A percentile compares a stretch with the other conserved stretches of the same genome.
Evolutionary conservation across 2,888 invertebrate genomes (phyloP).

Genomic region (Phytoseiulus persimilis): DNA sequence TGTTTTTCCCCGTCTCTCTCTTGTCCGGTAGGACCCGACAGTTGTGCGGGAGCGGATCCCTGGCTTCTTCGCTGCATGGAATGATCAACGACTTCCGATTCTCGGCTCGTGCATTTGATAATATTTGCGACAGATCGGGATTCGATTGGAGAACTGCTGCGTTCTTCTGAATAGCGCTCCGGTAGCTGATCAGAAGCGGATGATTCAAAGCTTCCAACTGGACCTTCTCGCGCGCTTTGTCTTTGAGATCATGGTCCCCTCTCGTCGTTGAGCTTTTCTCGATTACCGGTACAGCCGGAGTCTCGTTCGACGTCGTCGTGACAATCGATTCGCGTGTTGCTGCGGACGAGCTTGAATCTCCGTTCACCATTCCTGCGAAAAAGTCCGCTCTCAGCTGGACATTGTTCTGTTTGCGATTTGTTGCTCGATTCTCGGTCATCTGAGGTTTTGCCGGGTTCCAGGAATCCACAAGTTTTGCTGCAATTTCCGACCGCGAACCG

Average conservation of each 20-base stretch:
- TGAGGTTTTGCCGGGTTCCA: not conserved
- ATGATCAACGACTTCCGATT: constrained; percentile 15
- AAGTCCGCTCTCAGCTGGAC: constrained; percentile 8
- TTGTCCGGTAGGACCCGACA: not conserved
- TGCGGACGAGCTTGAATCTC: not conserved
- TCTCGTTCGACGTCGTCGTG: not conserved
- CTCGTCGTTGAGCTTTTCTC: not conserved
- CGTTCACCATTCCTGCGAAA: constrained; percentile 13
- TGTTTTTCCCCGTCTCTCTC: not conserved
- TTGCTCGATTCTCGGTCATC: not conserved
- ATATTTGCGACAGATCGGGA: constrained; percentile 28
- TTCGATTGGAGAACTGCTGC: constrained; percentile 22
- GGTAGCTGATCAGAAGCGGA: constrained; percentile 24
- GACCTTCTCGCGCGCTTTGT: not conserved
- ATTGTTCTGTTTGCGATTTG: not conserved
- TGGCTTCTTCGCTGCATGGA: constrained; percentile 9
- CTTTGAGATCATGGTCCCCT: not conserved
- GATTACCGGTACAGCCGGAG: not conserved
- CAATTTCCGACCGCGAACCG: not conserved
- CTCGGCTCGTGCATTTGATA: constrained; percentile 27
- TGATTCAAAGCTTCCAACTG: not conserved
- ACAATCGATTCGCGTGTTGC: too few species aligned
- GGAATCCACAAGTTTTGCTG: not conserved
- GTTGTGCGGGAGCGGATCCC: constrained; percentile 14
- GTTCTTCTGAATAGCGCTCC: constrained; percentile 27